Evolutionary conservation across 2,888 invertebrate species (phyloP).

Genomic region (Odontothrips loti): DNA sequence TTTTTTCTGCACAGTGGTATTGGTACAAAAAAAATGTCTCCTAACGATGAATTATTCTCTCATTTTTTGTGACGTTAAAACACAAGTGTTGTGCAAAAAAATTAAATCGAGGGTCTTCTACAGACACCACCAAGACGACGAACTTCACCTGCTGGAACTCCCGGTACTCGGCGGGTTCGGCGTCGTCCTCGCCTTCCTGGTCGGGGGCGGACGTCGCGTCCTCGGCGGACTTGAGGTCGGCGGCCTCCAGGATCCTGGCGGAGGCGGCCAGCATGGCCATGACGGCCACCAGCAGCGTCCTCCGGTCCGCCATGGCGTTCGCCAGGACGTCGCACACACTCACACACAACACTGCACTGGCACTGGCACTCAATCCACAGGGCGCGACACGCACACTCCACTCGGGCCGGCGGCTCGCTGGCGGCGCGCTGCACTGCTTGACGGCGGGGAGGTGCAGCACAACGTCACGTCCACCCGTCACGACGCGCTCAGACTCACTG

Average conservation of each 20-base stretch:
- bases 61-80: no score
- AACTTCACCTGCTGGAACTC: background rate
- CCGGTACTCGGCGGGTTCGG: conserved; percentile 16
- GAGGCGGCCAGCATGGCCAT: background rate
- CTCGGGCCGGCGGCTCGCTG: background rate
- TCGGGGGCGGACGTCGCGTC: background rate
- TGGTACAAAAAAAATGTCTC: no score
- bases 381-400: background rate
- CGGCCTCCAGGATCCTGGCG: background rate
- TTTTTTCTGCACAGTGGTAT: no score
- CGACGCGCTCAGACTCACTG: conserved; percentile 17
- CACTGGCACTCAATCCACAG: background rate
- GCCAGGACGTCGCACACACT: background rate
- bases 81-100: no score
- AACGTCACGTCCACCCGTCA: background rate
- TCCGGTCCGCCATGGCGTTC: background rate
- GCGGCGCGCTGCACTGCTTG: background rate
- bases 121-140: background rate
- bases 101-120: no score
- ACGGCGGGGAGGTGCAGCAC: background rate
- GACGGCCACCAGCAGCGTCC: background rate
- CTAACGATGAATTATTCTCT: no score
- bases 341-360: background rate
- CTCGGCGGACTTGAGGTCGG: background rate
- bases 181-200: background rate